Conservation (phyloP, 2,113 vertebrate species). For the Platysternon megacephalum region DNA sequence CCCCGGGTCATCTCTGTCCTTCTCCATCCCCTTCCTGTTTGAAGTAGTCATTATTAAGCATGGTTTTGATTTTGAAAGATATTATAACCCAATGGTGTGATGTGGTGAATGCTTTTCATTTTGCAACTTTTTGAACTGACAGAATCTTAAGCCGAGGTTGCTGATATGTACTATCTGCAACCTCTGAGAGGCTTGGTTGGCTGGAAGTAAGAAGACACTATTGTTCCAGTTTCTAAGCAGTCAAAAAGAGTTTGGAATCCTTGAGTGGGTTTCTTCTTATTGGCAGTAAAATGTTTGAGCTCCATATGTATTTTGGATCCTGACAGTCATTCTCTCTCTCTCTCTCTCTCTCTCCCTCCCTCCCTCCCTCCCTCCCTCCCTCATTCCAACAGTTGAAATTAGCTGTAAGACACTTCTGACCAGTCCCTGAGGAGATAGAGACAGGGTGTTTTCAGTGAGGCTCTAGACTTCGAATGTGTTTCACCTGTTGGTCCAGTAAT, state of each 20-base stretch:
- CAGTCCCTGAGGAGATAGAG: neutral
- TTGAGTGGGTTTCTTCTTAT: neutral
- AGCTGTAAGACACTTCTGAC: neutral
- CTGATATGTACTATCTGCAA: neutral
- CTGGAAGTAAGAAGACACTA: constrained; percentile 11
- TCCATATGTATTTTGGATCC: neutral
- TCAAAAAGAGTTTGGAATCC: neutral
- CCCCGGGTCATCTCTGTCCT: neutral
- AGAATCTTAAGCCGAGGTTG: neutral
- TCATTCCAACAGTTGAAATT: neutral
- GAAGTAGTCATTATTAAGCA: neutral
- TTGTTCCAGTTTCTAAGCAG: neutral
- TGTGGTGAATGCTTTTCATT: neutral
- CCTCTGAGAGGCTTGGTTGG: neutral
- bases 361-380: no score
- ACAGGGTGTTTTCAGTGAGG: neutral
- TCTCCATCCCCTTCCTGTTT: neutral
- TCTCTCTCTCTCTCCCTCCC: no score
- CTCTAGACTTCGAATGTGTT: neutral
- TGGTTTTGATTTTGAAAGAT: neutral
- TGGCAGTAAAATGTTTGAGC: neutral
- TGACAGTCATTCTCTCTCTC: neutral
- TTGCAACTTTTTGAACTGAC: neutral
- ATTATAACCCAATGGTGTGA: neutral
- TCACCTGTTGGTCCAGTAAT: neutral